These are phyloP conservation scores for Pempheris klunzingeri DNA, from an alignment of 2,797 vertebrate genomes.

Conservation along the genomic window DNA sequence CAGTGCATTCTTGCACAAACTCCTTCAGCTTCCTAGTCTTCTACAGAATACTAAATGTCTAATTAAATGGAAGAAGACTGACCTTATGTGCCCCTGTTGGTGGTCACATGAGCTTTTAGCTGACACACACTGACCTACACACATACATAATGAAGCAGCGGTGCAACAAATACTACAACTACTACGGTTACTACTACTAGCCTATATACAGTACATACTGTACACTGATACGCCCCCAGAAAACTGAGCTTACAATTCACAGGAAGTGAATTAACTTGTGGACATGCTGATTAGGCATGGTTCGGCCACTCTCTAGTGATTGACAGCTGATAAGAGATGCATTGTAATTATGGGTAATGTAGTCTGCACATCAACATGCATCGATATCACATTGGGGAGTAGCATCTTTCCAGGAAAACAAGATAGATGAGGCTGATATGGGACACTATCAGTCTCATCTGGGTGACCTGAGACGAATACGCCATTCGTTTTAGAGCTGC, in stretches of 20 bases:
- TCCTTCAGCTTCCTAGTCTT: background rate
- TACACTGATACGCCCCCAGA: conserved; percentile 47
- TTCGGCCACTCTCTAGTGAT: conserved; percentile 40
- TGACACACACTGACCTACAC: conserved; percentile 55
- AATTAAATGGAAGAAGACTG: conserved; percentile 51
- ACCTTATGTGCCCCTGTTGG: conserved; percentile 36
- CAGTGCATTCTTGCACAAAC: conserved; percentile 2
- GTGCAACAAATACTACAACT: conserved; percentile 30
- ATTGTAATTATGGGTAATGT: conserved; percentile 75
- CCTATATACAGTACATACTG: conserved; percentile 21
- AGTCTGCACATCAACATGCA: conserved; percentile 56
- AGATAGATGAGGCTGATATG: conserved; percentile 57
- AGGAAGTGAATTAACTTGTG: conserved; percentile 50
- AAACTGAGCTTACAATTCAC: conserved; percentile 50
- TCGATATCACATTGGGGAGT: conserved; percentile 40
- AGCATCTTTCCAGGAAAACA: conserved; percentile 59
- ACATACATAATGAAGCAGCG: conserved; percentile 65
- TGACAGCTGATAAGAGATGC: conserved; percentile 64
- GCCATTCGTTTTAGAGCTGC: conserved; percentile 25
- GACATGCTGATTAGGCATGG: conserved; percentile 45
- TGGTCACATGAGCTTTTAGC: conserved; percentile 54
- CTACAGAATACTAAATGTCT: conserved; percentile 45
- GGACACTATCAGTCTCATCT: conserved; percentile 51
- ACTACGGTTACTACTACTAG: conserved; percentile 45
- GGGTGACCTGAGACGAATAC: conserved; percentile 45